These are phyloP conservation scores for Lathamus discolor DNA, from an alignment of 2,113 vertebrate species.

Conservation along the genomic window DNA sequence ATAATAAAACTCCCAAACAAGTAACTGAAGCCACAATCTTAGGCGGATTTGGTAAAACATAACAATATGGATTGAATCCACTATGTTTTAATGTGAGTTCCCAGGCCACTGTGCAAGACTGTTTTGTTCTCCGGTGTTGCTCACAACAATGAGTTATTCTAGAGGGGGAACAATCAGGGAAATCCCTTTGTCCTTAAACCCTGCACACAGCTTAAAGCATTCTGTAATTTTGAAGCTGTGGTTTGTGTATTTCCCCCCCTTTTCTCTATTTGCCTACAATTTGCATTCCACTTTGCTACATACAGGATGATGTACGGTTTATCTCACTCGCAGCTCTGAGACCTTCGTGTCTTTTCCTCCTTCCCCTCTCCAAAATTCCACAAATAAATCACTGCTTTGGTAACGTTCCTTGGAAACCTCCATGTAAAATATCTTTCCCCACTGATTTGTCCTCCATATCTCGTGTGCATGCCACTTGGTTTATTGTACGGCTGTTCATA, in stretches of 20 bases:
- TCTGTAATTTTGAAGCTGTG: neutral
- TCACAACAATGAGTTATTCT: conserved; percentile 7
- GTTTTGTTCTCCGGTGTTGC: neutral
- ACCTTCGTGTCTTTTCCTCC: neutral
- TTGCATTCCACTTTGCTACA: neutral
- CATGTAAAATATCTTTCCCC: neutral
- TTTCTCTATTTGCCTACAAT: neutral
- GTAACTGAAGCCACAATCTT: neutral
- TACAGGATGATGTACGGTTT: rapidly evolving
- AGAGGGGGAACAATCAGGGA: neutral
- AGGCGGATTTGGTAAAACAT: neutral
- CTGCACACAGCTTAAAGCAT: neutral
- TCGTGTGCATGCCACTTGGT: neutral
- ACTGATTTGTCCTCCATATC: neutral
- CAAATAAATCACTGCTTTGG: conserved; percentile 29
- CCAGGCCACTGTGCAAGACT: neutral
- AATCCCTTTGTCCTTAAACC: conserved; percentile 25
- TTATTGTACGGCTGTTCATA: neutral
- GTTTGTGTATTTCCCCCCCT: neutral
- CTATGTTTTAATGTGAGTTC: neutral
- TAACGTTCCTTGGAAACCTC: neutral
- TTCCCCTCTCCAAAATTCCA: neutral
- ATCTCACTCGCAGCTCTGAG: neutral
- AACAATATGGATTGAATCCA: neutral
- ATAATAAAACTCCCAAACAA: neutral